Evolutionary conservation across 1,140 invertebrate genomes (phyloP).

Genomic region (Acyrthosiphon pisum): DNA sequence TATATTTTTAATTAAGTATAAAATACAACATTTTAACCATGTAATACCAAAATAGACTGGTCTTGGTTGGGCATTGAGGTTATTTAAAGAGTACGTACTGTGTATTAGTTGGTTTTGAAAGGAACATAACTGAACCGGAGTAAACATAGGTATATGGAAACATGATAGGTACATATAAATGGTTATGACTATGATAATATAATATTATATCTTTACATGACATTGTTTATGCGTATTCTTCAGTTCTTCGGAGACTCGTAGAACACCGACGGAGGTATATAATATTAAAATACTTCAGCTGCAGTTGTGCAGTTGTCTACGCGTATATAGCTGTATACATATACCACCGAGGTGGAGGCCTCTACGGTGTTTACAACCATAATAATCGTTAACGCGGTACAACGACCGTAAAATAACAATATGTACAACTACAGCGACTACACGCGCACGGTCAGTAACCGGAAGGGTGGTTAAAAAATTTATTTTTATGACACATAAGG

Average conservation of each 20-base stretch:
- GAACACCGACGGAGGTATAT: not conserved
- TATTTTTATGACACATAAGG: not conserved
- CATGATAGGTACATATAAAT: not conserved
- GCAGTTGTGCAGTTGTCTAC: not conserved
- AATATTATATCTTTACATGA: not conserved
- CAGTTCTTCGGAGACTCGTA: not conserved
- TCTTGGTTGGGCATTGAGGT: not conserved
- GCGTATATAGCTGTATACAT: not conserved
- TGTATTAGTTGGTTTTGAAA: not conserved
- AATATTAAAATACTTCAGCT: not conserved
- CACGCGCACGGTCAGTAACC: not conserved
- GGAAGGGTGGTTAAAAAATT: not conserved
- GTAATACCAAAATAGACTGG: not conserved
- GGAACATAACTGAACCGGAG: not conserved
- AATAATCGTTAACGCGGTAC: not conserved
- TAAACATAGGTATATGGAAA: not conserved
- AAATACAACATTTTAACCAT: not conserved
- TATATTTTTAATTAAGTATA: not conserved
- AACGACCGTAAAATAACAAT: not conserved
- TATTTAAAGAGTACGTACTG: not conserved
- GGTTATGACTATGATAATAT: slow-evolving; percentile 6
- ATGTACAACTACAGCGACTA: not conserved
- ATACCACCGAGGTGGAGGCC: not conserved
- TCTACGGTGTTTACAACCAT: not conserved
- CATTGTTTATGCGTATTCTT: not conserved